phyloP scores from a whole-genome alignment of 2,113 vertebrate genomes.

The Sporophila hypoxantha region DNA sequence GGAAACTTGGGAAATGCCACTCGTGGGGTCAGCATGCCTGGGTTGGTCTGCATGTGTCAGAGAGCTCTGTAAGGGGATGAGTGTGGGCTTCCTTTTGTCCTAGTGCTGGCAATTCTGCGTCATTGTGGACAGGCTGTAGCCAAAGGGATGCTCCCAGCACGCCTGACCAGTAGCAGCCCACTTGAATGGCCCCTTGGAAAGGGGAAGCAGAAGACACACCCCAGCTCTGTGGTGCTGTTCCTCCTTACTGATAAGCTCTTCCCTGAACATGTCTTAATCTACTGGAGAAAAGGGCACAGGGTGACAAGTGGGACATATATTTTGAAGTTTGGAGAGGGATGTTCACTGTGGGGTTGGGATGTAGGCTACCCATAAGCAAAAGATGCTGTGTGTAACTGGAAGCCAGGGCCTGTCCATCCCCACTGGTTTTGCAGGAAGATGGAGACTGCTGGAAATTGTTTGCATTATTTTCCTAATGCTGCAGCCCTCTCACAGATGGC shows the following conservation, averaged over 20 bases:
- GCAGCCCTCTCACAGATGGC: not conserved
- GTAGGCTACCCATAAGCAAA: not conserved
- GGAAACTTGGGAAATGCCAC: not conserved
- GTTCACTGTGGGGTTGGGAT: not conserved
- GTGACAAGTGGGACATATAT: not conserved
- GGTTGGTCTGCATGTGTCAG: not conserved
- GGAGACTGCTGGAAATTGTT: not conserved
- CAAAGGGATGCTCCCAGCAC: not conserved
- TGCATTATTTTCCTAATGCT: not conserved
- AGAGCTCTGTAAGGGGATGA: not conserved
- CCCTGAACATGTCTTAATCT: not conserved
- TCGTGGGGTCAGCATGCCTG: not conserved
- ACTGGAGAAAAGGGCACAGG: not conserved
- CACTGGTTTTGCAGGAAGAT: not conserved
- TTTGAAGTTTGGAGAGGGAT: not conserved
- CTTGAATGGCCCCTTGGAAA: not conserved
- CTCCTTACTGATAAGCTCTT: not conserved
- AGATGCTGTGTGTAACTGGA: not conserved
- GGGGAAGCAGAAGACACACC: not conserved
- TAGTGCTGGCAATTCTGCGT: accelerated
- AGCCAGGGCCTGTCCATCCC: not conserved
- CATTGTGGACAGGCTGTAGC: not conserved
- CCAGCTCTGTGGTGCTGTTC: not conserved
- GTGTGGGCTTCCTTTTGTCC: not conserved
- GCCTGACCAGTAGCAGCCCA: not conserved